phyloP scores from a whole-genome alignment of 2,888 invertebrate genomes.

The Epinotia ramella region DNA sequence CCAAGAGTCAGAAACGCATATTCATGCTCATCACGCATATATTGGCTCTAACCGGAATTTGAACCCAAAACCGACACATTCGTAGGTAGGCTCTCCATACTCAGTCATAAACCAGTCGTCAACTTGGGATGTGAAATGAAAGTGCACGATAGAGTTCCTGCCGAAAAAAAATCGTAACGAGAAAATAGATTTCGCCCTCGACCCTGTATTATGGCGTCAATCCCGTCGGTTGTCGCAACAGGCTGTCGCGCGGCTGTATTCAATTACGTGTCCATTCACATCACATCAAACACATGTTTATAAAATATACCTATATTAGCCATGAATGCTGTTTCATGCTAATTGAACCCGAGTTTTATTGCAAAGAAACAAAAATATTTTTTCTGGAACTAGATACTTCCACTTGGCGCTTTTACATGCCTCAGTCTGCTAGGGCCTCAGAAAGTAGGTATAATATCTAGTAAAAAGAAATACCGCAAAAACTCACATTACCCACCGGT shows the following conservation, averaged over 20 bases:
- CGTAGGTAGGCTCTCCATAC: too few species aligned
- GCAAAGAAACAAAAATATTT: background rate
- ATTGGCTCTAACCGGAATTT: too few species aligned
- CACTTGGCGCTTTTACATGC: background rate
- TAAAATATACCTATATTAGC: background rate
- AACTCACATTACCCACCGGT: too few species aligned
- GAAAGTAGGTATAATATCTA: too few species aligned
- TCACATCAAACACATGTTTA: background rate
- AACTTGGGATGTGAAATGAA: background rate
- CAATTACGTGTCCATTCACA: constrained; percentile 25
- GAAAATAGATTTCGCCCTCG: constrained; percentile 8
- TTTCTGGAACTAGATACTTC: background rate
- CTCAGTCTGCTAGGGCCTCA: too few species aligned
- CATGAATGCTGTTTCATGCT: background rate
- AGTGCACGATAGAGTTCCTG: background rate
- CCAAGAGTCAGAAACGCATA: too few species aligned
- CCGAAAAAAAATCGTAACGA: background rate
- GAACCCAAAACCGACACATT: too few species aligned
- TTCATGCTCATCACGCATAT: too few species aligned
- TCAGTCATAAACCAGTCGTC: too few species aligned
- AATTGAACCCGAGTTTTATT: background rate
- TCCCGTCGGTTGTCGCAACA: constrained; percentile 8
- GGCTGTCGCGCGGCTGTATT: constrained; percentile 4
- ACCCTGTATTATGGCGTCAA: constrained; percentile 9
- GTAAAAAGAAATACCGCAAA: too few species aligned